Percentiles rank a stretch among this genome's conserved stretches.
phyloP scores from a whole-genome alignment of 2,888 invertebrate species.

The Melanchra persicariae region DNA sequence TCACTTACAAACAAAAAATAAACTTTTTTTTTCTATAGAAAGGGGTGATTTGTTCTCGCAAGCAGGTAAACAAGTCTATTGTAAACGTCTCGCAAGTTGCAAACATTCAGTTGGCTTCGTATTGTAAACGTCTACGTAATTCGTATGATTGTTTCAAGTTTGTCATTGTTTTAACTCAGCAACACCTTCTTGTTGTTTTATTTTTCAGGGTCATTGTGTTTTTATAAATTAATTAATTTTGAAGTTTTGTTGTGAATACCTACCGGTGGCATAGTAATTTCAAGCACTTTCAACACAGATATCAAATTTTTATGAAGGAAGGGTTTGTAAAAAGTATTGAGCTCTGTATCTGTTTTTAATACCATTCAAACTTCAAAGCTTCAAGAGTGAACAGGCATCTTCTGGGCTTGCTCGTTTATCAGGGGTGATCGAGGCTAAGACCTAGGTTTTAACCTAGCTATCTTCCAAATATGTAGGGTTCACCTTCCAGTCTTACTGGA shows the following conservation, averaged over 20 bases:
- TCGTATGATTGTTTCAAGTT: conserved; percentile 33
- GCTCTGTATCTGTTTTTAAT: too few species aligned
- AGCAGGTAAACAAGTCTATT: conserved; percentile 27
- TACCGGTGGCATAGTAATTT: too few species aligned
- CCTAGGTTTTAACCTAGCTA: too few species aligned
- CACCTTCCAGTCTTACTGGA: too few species aligned
- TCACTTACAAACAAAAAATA: background rate
- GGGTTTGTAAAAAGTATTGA: too few species aligned
- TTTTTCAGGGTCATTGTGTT: background rate
- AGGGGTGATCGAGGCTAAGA: too few species aligned
- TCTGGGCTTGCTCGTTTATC: too few species aligned
- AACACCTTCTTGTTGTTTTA: background rate
- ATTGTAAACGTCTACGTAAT: conserved; percentile 30
- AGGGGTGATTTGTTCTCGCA: conserved; percentile 10
- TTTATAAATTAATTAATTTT: background rate
- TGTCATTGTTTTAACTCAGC: conserved; percentile 8
- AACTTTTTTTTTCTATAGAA: background rate
- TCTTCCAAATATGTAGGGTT: too few species aligned
- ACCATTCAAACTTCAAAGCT: too few species aligned
- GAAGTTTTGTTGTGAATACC: background rate
- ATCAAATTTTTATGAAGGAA: too few species aligned
- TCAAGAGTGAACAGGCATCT: too few species aligned
- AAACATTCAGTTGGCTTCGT: conserved; percentile 18
- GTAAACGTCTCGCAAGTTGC: background rate
- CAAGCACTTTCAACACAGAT: too few species aligned